Evolutionary conservation across 2,797 vertebrate species (phyloP), one percentile per base, ranked within the genome.

Genomic region (Tachyglossus aculeatus): DNA sequence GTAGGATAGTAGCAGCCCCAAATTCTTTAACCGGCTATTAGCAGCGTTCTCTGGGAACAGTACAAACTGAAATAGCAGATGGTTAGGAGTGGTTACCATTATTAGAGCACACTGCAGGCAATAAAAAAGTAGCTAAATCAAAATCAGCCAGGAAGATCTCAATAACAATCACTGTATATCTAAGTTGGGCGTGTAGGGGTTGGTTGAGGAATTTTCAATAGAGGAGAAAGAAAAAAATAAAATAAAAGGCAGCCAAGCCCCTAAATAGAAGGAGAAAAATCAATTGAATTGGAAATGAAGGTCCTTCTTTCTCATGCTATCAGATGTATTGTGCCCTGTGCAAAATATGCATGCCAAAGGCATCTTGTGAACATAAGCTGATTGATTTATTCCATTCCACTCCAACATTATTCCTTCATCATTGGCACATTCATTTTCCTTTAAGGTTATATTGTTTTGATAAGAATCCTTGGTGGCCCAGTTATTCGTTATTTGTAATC

Each of bases 41-140:
- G 40, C 34, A 57, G 50, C 56, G 70, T 52, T 71, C 53, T 29
- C 52, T 75, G 77, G 64, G 80, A 60, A 63, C 36, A 71, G 59
- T 13, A 27, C 16, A n/a, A 9, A 68, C 81, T 68, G 5, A 52
- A 72, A 72, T 44, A 81, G 67, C 85, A 87, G 80, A 81, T 81
- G 80, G 82, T 68, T 68, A 47, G 24, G 24, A 18, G 29, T 29
- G 21, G 2, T 16, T 7, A 47, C 29, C 44, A 16, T 10, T 25
- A 25, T 65, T 79, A 71, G 48, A n/a, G n/a, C 33, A 27, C 66
- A 54, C 52, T 25, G 31, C 19, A 75, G 60, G 53, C 40, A 68
- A 74, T 44, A 9, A 21, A 8, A 6, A 25, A 36, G 51, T 45
- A 41, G 24, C 4, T 45, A 50, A 48, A 39, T 48, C 43, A 36